Base-by-base conservation (phyloP, 2,888 invertebrate genomes). In the Mesochorus sp. region DNA sequence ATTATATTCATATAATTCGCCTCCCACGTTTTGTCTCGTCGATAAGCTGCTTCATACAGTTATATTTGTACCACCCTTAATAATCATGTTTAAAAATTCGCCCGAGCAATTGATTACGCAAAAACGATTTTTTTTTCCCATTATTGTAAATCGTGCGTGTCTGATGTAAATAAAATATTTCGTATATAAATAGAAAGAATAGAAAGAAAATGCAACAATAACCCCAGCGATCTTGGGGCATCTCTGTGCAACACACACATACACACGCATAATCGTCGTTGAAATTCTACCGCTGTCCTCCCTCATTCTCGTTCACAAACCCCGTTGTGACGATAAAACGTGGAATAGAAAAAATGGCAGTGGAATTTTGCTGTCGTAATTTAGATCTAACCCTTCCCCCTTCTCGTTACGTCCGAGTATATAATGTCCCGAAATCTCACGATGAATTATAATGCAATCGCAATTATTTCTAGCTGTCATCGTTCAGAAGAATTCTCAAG, bases 21-120 rank as follows among this genome's bases (percentile, higher is more conserved):
- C 34, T 44, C 21, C 24, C 28, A 28, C 55, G 8, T 21, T 42
- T 39, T 17, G 31, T 67, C 53, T 59, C 26, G 14, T 67, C 67
- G 21, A 66, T 66, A 57, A 79, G 70, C 83, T 82, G 84, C 83
- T 84, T 85, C 85, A 85, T 84, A 82, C 85, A 85, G 85, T 83
- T 51, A 49, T 78, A 73, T 66, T 5, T 8, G 8, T 31, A 17
- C 42, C 34, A 8, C 21, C 44, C n/a, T 10, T 31, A 53, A 31
- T 39, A 26, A 37, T 21, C 24, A 12, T 26, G 19, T 5, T 39
- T 17, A 19, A n/a, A n/a, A n/a, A n/a, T n/a, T n/a, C n/a, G n/a
- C n/a, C n/a, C n/a, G n/a, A n/a, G n/a, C n/a, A n/a, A n/a, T n/a
- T n/a, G 66, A 55, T 73, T 51, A 70, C 71, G 72, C 51, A 28